These are phyloP conservation scores for Pyrochroa serraticornis DNA, from an alignment of 2,888 invertebrate species.

Conservation along the genomic window DNA sequence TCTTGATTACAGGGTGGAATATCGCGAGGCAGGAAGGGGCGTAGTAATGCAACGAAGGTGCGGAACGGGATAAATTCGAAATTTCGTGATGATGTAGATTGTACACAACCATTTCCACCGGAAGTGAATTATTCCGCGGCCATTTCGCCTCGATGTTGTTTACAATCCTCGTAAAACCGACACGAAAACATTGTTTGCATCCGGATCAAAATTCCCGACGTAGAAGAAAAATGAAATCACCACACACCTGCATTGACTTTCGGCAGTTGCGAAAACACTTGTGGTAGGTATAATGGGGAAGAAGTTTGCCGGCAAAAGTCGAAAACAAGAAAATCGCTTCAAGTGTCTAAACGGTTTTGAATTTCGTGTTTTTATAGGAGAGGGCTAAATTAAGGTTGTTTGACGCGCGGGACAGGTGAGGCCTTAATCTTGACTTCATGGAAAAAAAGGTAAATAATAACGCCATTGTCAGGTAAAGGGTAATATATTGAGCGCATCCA, in stretches of 20 bases:
- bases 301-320: background rate
- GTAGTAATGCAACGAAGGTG: conserved; percentile 12
- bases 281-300: too few species aligned
- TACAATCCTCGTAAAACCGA: conserved; percentile 12
- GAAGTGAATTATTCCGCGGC: conserved; percentile 3
- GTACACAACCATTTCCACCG: conserved; percentile 4
- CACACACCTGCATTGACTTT: conserved; percentile 7
- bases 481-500: conserved; percentile 22
- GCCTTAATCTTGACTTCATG: conserved; percentile 22
- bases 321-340: conserved; percentile 7
- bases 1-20: conserved; percentile 18
- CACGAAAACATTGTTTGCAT: background rate
- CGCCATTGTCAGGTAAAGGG: conserved; percentile 22
- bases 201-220: background rate
- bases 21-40: background rate
- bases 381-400: conserved; percentile 19
- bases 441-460: conserved; percentile 25
- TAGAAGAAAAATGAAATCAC: background rate
- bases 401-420: conserved; percentile 23
- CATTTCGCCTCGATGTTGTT: conserved; percentile 6
- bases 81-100: conserved; percentile 11
- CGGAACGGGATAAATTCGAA: conserved; percentile 14
- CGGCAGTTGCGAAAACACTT: conserved; percentile 21
- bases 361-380: background rate
- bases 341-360: conserved; percentile 3